Evolutionary conservation across 2,797 vertebrate species (phyloP), one percentile per base, ranked within the genome.

Genomic region (Phrynocephalus vlangalii): DNA sequence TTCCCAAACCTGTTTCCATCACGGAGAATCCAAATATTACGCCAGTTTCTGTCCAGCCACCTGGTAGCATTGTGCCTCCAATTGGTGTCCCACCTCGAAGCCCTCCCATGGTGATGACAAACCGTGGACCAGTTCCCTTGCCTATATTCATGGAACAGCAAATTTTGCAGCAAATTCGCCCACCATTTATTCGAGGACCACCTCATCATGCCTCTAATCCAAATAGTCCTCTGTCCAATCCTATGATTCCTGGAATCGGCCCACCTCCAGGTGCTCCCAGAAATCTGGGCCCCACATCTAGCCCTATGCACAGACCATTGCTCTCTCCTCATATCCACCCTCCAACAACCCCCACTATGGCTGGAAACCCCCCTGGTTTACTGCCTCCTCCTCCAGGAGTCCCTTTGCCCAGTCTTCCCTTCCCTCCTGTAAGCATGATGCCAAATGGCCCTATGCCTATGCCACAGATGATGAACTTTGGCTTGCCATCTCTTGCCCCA

Each of bases 131-230:
- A 0, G 97, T 99, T 95, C 99, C 99, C 63, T 96, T 99, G 91
- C 98, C 98, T 92, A 96, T 99, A 93, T 99, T 99, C 96, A 99
- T 99, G 99, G 99, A 99, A 91, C 98, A 99, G 95, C 99, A 99
- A 96, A 98, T 99, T 96, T 98, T 99, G 97, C 99, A 99, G 93
- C 99, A 99, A 87, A 98, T 99, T 60, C 98, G 98, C 76, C 98
- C 98, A 15, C 98, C 98, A 0, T 99, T 98, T 96, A 97, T 99
- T 80, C 98, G 98, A 7, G 98, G 98, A 82, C 98, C 94, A 0
- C 97, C 97, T 87, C 97, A 97, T 90, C 98, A 99, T 88, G 97
- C 97, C 82, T 98, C 96, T 82, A 98, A 98, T 92, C 98, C 98
- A 86, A 98, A 99, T 93, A 99, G 98, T 90, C 99, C 99, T 60